These are phyloP conservation scores for Laupala kohalensis DNA, from an alignment of 1,140 invertebrate genomes.

Conservation along the genomic window DNA sequence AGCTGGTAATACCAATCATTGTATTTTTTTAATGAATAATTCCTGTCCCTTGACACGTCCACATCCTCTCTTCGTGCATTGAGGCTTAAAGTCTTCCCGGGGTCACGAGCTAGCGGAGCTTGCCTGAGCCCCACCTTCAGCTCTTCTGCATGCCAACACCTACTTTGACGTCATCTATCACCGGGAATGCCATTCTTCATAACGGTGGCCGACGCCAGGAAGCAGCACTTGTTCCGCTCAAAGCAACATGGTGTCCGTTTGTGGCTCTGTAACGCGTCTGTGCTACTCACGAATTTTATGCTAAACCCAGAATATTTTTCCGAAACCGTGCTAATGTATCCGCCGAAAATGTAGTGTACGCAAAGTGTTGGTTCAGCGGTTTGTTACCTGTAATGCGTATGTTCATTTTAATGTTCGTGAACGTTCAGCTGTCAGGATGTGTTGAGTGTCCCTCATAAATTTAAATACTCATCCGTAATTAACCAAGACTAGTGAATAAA, in stretches of 20 bases:
- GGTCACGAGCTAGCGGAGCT: too few relatives aligned
- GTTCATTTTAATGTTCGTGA: too few relatives aligned
- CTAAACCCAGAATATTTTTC: neutral
- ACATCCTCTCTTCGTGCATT: too few relatives aligned
- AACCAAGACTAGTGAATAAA: neutral
- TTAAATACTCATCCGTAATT: neutral
- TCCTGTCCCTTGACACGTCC: too few relatives aligned
- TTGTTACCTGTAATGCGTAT: too few relatives aligned
- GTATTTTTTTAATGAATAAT: too few relatives aligned
- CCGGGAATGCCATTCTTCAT: neutral
- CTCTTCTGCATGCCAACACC: neutral
- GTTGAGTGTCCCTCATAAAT: neutral
- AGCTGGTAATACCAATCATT: neutral
- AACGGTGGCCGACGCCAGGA: conserved; percentile 2
- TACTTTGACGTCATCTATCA: conserved; percentile 1
- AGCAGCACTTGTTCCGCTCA: neutral
- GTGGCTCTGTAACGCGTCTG: conserved; percentile 4
- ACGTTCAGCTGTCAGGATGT: neutral
- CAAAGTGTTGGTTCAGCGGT: too few relatives aligned
- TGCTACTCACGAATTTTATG: neutral
- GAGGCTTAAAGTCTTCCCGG: too few relatives aligned
- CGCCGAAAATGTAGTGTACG: too few relatives aligned
- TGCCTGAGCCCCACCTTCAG: too few relatives aligned
- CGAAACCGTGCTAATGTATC: neutral
- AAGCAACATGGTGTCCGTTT: conserved; percentile 5